Conservation (phyloP, 2,888 invertebrate species). For the Monoplex corrugatus region DNA sequence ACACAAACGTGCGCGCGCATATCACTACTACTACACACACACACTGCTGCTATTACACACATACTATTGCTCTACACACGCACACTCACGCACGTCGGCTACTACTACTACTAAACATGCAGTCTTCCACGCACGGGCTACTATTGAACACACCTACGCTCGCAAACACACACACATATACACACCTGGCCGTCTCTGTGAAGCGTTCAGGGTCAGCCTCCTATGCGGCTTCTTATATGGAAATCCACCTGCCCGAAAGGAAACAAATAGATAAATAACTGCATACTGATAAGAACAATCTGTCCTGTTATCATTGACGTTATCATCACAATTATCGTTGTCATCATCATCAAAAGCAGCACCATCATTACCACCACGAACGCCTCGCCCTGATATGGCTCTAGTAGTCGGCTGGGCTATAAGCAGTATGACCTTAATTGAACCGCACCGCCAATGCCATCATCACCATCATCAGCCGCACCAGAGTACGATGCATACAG, state of each 20-base stretch:
- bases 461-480: too few species aligned
- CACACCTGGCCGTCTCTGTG: conserved; percentile 3
- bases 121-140: not conserved
- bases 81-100: conserved; percentile 24
- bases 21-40: not conserved
- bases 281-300: too few species aligned
- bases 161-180: not conserved
- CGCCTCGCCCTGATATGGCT: too few species aligned
- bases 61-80: not conserved
- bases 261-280: not conserved
- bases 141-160: not conserved
- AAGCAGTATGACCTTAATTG: too few species aligned
- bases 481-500: too few species aligned
- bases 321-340: too few species aligned
- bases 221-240: not conserved
- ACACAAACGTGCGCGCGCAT: not conserved
- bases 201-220: not conserved
- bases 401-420: too few species aligned
- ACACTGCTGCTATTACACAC: not conserved
- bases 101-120: not conserved
- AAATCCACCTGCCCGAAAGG: not conserved
- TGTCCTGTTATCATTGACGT: too few species aligned
- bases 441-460: too few species aligned
- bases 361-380: too few species aligned
- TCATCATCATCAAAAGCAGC: too few species aligned